Base-by-base conservation (phyloP, 2,113 vertebrate genomes). In the Elephas maximus region DNA sequence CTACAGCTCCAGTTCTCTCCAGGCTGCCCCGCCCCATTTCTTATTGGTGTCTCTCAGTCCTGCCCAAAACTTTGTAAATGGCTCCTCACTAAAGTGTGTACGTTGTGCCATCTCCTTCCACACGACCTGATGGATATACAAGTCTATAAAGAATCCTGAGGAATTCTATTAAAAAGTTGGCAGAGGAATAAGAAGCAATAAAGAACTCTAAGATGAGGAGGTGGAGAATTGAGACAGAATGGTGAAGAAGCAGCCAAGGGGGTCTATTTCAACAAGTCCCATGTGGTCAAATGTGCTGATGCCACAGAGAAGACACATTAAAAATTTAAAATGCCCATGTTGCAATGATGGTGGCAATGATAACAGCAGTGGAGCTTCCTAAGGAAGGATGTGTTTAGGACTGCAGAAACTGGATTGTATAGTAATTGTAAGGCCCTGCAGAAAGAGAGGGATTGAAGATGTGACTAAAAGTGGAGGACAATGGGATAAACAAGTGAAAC, bases 331-430 rank as follows among this genome's bases (percentile, higher is more conserved):
- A 44, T 6, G 15, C 23, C 20, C 4, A 0, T 8, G 33, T 1
- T 18, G 26, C 12, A 24, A 53, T 14, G 9, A 10, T 20, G 17
- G 21, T 30, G 8, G 30, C 8, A 37, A 14, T 57, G 28, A 37
- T 18, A 60, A 44, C 33, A 30, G n/a, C 0, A 4, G 18, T 3
- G 6, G 30, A 8, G 2, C 41, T 44, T 44, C 44, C 23, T 67
- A 5, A 51, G 41, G n/a, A 89, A 48, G 11, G 11, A 60, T 15
- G 5, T 18, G 12, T n/a, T 21, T 2, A 57, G 37, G 21, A 28
- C 0, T 1, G 0, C 14, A 67, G 33, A 14, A 33, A 78, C 6
- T 0, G 14, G 6, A 30, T 18, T 18, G 0, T 9, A 30, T 0
- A 3, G 28, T 83, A 30, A 15, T 0, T 30, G 63, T 37, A 71